Evolutionary conservation across 2,113 vertebrate genomes (phyloP), one percentile per base, ranked within the genome.

Genomic region (Thunnus thynnus): DNA sequence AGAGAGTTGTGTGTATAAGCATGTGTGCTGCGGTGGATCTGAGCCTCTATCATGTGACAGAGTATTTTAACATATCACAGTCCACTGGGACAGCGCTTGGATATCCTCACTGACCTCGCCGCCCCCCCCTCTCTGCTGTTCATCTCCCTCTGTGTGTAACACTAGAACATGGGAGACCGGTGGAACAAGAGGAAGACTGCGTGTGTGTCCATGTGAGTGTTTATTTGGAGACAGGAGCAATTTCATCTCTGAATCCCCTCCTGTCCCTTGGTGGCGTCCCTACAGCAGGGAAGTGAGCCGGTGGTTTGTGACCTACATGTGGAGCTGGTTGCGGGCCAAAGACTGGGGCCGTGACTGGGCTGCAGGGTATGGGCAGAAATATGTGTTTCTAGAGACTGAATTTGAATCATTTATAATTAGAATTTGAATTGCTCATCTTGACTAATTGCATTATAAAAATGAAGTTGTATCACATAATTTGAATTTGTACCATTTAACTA

Each of bases 291-390:
- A 80, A 85, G 69, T 44, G 12, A 79, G 74, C 72, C 61, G 69
- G 22, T 74, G 65, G 41, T 89, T 83, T 87, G 74, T 89, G 86
- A 92, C 91, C 91, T 85, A 93, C 89, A 93, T 91, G 84, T 83
- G 84, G 86, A 76, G 78, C 68, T 81, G 66, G 85, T 86, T 82
- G 65, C 44, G 25, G 88, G 89, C 80, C 89, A 67, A 78, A 83
- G 82, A 72, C 80, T 48, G 36, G 58, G 88, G 73, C 82, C 62
- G 55, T 3, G 85, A 41, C 68, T 10, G 67, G 90, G 60, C 86
- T 64, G 20, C 82, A 75, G 36, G 9, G 36, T 41, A 9, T 9
- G 36, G 36, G 7, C 36, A 41, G 36, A 41, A 41, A 41, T 9
- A 41, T 8, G 36, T 9, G 6, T 41, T 8, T 9, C 36, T 41